Evolutionary conservation across 1,140 invertebrate genomes (phyloP), one percentile per base, ranked within the genome.

Genomic region (Papilio polytes): DNA sequence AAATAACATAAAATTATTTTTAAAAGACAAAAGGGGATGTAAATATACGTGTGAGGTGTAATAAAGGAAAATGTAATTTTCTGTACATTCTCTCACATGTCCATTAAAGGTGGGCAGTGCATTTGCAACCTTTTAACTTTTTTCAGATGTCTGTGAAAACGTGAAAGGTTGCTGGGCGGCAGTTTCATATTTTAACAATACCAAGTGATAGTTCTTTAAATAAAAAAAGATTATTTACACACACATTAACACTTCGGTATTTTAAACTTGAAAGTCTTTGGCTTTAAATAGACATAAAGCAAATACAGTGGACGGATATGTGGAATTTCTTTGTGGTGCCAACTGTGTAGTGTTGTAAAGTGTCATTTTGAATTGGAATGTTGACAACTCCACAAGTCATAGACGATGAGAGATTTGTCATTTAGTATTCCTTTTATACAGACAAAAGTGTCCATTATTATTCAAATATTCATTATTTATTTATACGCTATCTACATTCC

Each of bases 301-400:
- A 18, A 70, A 20, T 63, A 41, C 46, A 70, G 13, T 63, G 59
- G 63, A 31, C 13, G 26, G 63, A 70, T 31, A 70, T 70, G 63
- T 36, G 63, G 31, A 70, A 70, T 70, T 26, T 31, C 26, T 70
- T 70, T 36, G 74, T 76, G 41, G 74, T 51, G 74, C 44, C 74
- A 76, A 76, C 46, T 51, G 74, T 70, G 22, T 70, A 70, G 74
- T 51, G 74, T 41, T 74, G 44, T 51, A 51, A 76, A 76, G 74
- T 76, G 26, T 76, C 74, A 76, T 76, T 76, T 20, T 51, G 74
- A 76, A 12, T 48, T 48, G 74, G 44, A 76, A 51, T 76, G 74
- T 51, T 48, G 74, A 48, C 74, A 76, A 51, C 74, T 53, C 44
- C 10, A 6, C 46, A 76, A 76, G 20, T 13, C 13, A 51, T 26